These are phyloP conservation scores for Epinephelus cyanopodus DNA, from an alignment of 2,113 vertebrate genomes.

Conservation along the genomic window DNA sequence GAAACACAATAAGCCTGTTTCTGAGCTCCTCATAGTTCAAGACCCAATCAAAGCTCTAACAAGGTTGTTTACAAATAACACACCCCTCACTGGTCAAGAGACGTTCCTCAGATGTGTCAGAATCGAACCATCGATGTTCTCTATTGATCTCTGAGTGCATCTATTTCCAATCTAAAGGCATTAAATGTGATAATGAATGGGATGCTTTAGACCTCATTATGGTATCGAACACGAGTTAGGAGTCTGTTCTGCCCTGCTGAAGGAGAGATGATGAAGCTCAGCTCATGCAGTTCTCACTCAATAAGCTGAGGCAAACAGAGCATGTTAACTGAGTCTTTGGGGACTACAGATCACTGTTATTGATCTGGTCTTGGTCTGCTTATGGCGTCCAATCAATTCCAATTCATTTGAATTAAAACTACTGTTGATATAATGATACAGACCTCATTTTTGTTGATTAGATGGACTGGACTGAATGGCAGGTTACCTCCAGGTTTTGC, in stretches of 20 bases:
- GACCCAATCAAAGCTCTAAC: constrained; percentile 22
- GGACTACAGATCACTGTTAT: constrained; percentile 17
- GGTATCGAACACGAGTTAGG: constrained; percentile 33
- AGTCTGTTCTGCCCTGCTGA: not conserved
- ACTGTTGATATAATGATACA: not conserved
- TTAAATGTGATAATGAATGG: constrained; percentile 57
- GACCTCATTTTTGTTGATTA: not conserved
- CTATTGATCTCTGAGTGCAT: not conserved
- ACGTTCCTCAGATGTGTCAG: constrained; percentile 1
- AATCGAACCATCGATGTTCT: constrained; percentile 25
- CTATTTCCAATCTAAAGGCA: constrained; percentile 29
- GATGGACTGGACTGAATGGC: not conserved
- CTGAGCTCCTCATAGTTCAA: not conserved
- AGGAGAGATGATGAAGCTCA: constrained; percentile 38
- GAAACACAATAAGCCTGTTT: constrained; percentile 1
- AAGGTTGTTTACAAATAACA: constrained; percentile 41
- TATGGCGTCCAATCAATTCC: constrained; percentile 1
- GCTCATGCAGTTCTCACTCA: constrained; percentile 27
- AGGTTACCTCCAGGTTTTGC: not conserved
- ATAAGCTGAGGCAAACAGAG: constrained; percentile 15
- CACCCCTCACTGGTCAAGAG: not conserved
- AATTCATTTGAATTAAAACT: constrained; percentile 5
- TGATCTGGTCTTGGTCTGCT: constrained; percentile 36
- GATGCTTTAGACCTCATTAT: constrained; percentile 45
- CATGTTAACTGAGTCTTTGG: constrained; percentile 19